Evolutionary conservation across 2,888 invertebrate genomes (phyloP), one percentile per base, ranked within the genome.

Genomic region (Dryadula phaetusa): DNA sequence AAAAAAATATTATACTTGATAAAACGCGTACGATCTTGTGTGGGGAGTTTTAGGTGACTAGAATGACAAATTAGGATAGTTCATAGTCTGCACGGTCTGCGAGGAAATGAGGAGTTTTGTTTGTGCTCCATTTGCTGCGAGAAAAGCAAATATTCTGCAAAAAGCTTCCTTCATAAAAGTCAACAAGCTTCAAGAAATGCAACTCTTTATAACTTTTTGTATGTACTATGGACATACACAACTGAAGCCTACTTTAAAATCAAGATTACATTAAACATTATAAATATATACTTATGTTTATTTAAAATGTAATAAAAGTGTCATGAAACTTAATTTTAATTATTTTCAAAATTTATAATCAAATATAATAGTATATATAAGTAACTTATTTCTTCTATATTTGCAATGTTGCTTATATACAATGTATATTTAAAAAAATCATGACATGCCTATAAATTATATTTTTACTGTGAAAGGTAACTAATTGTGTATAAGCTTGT

Each of bases 101-200:
- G 65, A 70, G 62, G 75, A 74, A 75, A 77, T 75, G 74, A 77
- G 75, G 71, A 69, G 72, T 76, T 75, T 74, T 76, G 76, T 77
- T 74, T 73, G 75, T 70, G 72, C 63, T 72, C 73, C 73, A 71
- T 75, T 72, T 73, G 67, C 69, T 69, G 67, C 67, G 72, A 64
- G 72, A 63, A 75, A 75, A 73, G 75, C 75, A 77, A 78, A 78
- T 76, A 78, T 68, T 37, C 63, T 32, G 61, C 61, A 58, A 63
- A 70, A 64, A 66, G 61, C 63, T 58, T 64, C 64, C 66, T 68
- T 60, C 47, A 66, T 49, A 58, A 66, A 40, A 52, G 53, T 46
- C 56, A 64, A 56, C 54, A 61, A 37, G 25, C 61, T 66, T 54
- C 42, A 44, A 62, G 66, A 64, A 69, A 66, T 69, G 56, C 63